These are phyloP conservation scores for Phylloscopus collybita DNA, from an alignment of 2,797 vertebrate species.

Conservation along the genomic window DNA sequence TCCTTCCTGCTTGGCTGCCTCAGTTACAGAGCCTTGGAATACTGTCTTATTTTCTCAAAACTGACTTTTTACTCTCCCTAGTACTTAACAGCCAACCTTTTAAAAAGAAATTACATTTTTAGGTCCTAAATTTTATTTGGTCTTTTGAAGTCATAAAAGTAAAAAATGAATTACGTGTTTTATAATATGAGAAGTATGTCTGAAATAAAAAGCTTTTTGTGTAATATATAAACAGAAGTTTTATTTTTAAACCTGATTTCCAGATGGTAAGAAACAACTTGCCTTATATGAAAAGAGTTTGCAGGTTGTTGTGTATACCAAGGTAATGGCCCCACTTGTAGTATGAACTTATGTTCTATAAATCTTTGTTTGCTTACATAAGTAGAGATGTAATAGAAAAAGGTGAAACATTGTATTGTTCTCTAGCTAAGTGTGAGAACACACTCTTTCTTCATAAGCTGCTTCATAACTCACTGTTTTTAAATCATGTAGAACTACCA, in stretches of 20 bases:
- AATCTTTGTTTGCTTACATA: background rate
- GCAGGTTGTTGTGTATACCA: background rate
- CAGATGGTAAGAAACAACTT: slow-evolving; percentile 28
- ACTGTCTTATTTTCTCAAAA: background rate
- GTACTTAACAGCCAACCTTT: background rate
- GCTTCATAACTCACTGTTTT: background rate
- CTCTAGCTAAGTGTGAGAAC: background rate
- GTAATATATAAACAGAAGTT: background rate
- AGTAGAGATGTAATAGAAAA: background rate
- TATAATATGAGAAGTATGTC: background rate
- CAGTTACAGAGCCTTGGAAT: background rate
- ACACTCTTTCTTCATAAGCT: background rate
- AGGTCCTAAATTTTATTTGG: background rate
- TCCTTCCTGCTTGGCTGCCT: background rate
- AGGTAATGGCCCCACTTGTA: background rate
- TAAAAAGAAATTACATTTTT: background rate
- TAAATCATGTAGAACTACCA: background rate
- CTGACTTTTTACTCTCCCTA: background rate
- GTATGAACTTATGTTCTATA: background rate
- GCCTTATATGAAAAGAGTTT: background rate
- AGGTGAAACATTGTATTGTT: background rate
- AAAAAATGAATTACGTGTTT: background rate
- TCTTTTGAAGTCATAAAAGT: background rate
- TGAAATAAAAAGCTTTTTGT: background rate
- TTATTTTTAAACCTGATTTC: background rate